Evolutionary conservation across 2,113 vertebrate species (phyloP).

Genomic region (Limnothrissa miodon): DNA sequence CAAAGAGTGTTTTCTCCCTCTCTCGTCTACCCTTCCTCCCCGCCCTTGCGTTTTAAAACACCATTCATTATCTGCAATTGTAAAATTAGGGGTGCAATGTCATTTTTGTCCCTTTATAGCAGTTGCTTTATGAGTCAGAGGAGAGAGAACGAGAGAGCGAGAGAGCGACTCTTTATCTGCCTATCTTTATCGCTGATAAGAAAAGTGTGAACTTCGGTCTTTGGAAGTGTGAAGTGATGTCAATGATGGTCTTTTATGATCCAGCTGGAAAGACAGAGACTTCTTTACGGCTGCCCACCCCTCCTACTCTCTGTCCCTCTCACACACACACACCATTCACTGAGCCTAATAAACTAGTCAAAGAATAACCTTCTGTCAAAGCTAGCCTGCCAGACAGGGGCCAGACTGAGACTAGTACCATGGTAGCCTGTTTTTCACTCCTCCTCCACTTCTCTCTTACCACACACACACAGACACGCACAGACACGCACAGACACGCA

Average conservation of each 20-base stretch:
- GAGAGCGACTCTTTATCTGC: slow-evolving; percentile 51
- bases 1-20: not conserved
- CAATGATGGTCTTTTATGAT: slow-evolving; percentile 60
- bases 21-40: not conserved
- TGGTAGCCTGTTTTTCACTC: not conserved
- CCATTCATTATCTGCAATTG: slow-evolving; percentile 15
- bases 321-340: slow-evolving; percentile 32
- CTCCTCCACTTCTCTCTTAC: not conserved
- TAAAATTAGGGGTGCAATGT: slow-evolving; percentile 55
- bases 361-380: slow-evolving; percentile 69
- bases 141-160: not conserved
- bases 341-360: slow-evolving; percentile 69
- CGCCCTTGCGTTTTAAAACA: not conserved
- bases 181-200: slow-evolving; percentile 58
- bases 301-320: not conserved
- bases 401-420: slow-evolving; percentile 41
- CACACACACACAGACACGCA: too few relatives aligned
- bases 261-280: slow-evolving; percentile 58
- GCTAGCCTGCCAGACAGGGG: slow-evolving; percentile 30
- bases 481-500: too few relatives aligned
- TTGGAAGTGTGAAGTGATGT: slow-evolving; percentile 72
- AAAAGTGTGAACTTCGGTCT: slow-evolving; percentile 67
- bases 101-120: slow-evolving; percentile 34
- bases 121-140: not conserved
- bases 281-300: slow-evolving; percentile 58